phyloP scores from a whole-genome alignment of 2,113 vertebrate genomes.

The Danionella cerebrum region DNA sequence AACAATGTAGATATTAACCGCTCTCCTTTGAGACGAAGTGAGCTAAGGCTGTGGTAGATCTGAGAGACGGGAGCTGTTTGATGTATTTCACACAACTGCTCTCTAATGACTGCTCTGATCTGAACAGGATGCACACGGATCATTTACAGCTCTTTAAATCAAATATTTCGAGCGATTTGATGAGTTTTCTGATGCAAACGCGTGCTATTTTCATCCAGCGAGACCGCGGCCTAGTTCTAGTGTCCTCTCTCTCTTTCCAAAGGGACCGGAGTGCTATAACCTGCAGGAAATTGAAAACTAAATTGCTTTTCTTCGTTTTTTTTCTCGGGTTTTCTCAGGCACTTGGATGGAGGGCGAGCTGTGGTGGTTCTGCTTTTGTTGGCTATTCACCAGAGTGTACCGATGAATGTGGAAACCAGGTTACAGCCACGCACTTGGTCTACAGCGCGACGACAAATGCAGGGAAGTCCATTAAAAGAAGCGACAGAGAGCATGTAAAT shows the following conservation, averaged over 20 bases:
- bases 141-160: not conserved
- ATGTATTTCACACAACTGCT: not conserved
- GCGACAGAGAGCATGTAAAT: not conserved
- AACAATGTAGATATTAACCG: not conserved
- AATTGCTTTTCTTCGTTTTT: constrained; percentile 60
- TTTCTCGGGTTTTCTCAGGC: constrained; percentile 44
- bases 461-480: not conserved
- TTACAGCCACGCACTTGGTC: not conserved
- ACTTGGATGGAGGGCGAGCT: not conserved
- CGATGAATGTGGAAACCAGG: not conserved
- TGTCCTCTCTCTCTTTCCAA: constrained; percentile 15
- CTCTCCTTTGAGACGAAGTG: not conserved
- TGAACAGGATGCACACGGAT: not conserved
- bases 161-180: not conserved
- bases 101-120: not conserved
- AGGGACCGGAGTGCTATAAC: constrained; percentile 59
- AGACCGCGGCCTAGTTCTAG: constrained; percentile 63
- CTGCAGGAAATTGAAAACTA: constrained; percentile 67
- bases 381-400: not conserved
- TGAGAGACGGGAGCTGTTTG: not conserved
- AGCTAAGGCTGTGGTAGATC: not conserved
- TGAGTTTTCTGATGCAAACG: constrained; percentile 1
- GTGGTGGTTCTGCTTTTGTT: constrained; percentile 26
- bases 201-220: constrained; percentile 63
- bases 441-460: not conserved